Evolutionary conservation across 2,797 vertebrate genomes (phyloP).

Genomic region (Rhabdophis nuchalis): DNA sequence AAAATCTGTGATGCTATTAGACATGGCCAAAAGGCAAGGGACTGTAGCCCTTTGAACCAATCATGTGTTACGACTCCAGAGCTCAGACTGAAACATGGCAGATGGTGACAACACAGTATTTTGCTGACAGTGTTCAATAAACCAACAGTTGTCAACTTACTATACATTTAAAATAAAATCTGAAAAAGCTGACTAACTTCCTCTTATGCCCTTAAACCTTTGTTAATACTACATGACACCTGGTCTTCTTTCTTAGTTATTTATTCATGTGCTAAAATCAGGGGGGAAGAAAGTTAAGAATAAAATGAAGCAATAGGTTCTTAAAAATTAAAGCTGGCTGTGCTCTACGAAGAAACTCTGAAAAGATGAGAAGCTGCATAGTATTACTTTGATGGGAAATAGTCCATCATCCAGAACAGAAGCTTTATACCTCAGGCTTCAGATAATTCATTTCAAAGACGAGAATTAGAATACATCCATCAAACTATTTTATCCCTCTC

Average conservation of each 20-base stretch:
- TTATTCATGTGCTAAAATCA: neutral
- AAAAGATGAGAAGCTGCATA: neutral
- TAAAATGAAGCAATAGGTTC: neutral
- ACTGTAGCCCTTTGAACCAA: neutral
- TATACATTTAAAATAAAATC: neutral
- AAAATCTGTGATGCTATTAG: neutral
- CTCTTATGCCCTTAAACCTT: neutral
- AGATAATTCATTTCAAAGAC: conserved; percentile 30
- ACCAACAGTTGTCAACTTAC: neutral
- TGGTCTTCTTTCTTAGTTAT: neutral
- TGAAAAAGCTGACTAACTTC: neutral
- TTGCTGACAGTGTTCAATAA: neutral
- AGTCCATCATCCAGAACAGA: neutral
- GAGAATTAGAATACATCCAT: conserved; percentile 35
- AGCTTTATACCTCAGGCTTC: neutral
- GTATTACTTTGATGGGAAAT: neutral
- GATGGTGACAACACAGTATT: neutral
- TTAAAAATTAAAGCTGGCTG: neutral
- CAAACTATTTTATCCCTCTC: conserved; percentile 41
- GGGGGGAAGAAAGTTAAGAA: neutral
- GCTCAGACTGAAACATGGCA: neutral
- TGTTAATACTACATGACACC: neutral
- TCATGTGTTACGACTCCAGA: no score
- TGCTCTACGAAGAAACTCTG: neutral
- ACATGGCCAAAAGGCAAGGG: neutral